Percentiles rank a stretch among this genome's conserved stretches.
These are phyloP conservation scores for Cremastinae sp. DNA, from an alignment of 2,888 invertebrate species.

Conservation along the genomic window DNA sequence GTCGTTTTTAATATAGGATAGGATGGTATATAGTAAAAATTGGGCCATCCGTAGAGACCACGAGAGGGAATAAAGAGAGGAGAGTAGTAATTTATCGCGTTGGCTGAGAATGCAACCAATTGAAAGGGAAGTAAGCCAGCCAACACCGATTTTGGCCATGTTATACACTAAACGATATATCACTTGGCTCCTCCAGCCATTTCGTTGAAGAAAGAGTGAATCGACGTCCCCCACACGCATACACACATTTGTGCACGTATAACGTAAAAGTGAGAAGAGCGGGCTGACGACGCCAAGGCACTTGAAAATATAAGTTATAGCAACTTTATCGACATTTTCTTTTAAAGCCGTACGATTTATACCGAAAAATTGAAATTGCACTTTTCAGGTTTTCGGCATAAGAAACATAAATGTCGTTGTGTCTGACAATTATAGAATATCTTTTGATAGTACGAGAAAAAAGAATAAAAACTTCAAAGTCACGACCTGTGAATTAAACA, in stretches of 20 bases:
- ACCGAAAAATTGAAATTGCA: neutral
- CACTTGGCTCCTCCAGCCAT: neutral
- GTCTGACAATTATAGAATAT: too few species aligned
- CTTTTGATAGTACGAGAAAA: too few species aligned
- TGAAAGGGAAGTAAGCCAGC: constrained; percentile 43
- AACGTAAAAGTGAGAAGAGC: constrained; percentile 2
- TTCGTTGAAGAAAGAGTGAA: constrained; percentile 18
- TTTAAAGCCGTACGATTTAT: neutral
- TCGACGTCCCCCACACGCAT: constrained; percentile 17
- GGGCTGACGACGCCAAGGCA: constrained; percentile 26
- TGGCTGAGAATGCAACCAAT: constrained; percentile 42
- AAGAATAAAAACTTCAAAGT: too few species aligned
- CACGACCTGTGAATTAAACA: neutral
- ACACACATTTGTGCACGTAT: neutral
- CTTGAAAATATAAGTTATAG: constrained; percentile 7
- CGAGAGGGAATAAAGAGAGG: neutral
- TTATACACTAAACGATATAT: constrained; percentile 50
- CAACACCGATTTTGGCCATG: constrained; percentile 46
- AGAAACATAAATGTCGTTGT: too few species aligned
- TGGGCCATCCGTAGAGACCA: neutral
- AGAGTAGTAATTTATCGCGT: constrained; percentile 22
- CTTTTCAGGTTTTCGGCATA: too few species aligned
- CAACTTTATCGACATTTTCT: constrained; percentile 14
- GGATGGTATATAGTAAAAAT: too few species aligned
- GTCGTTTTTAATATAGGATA: too few species aligned